phyloP scores from a whole-genome alignment of 1,140 invertebrate species.

The Euura saliciscinereae region DNA sequence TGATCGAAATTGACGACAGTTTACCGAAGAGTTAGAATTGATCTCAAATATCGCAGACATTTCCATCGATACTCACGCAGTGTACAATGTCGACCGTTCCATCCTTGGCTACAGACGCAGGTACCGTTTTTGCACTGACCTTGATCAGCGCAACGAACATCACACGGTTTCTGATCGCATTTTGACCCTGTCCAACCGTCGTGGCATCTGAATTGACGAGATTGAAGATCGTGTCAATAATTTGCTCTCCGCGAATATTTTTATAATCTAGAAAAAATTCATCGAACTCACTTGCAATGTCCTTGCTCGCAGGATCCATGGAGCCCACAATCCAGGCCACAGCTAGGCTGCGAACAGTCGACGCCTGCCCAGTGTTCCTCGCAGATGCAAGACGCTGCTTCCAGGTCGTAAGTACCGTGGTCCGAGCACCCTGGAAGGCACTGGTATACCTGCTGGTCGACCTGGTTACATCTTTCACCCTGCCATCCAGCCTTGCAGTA shows the following conservation, averaged over 20 bases:
- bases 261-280: background rate
- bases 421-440: constrained; percentile 90
- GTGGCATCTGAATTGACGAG: constrained; percentile 68
- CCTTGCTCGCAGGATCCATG: constrained; percentile 91
- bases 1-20: background rate
- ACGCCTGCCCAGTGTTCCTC: constrained; percentile 88
- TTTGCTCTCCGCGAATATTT: background rate
- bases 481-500: constrained; percentile 96
- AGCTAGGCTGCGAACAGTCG: constrained; percentile 90
- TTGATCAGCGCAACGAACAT: constrained; percentile 90
- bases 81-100: constrained; percentile 96
- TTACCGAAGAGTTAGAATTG: no score
- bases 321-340: constrained; percentile 87
- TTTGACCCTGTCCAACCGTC: constrained; percentile 89
- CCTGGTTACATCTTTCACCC: constrained; percentile 84
- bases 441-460: constrained; percentile 87
- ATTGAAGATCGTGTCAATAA: constrained; percentile 10
- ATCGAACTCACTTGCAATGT: constrained; percentile 69
- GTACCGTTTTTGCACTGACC: constrained; percentile 97
- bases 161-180: constrained; percentile 89
- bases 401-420: constrained; percentile 87
- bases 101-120: constrained; percentile 94
- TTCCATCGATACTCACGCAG: constrained; percentile 75
- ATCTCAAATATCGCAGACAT: background rate
- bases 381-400: constrained; percentile 85